A percentile compares a stretch with the other conserved stretches of the same genome.
Evolutionary conservation across 30 jellyfish, hydroid and myxozoan genomes (phyloP).

Genomic region (Aurelia aurita): DNA sequence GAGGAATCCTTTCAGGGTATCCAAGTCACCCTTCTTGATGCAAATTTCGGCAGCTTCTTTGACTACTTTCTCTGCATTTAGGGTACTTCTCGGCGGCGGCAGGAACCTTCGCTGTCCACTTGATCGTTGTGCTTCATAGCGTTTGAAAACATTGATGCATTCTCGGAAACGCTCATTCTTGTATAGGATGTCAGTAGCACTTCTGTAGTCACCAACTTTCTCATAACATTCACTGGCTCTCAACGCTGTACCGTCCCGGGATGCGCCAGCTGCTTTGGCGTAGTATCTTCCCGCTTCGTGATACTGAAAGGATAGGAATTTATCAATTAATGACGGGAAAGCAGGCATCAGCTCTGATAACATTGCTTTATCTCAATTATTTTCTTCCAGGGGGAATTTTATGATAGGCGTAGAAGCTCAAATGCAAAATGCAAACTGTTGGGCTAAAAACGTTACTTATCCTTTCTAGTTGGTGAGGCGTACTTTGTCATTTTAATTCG

Average conservation of each 20-base stretch:
- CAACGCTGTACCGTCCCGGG: constrained; percentile 5
- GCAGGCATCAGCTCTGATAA: not conserved
- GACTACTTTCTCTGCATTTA: constrained; percentile 34
- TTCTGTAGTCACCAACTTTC: constrained; percentile 56
- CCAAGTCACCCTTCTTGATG: constrained; percentile 16
- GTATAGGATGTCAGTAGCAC: constrained; percentile 57
- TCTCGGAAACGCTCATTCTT: constrained; percentile 29
- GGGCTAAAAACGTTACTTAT: too few species aligned
- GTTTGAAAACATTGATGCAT: constrained; percentile 38
- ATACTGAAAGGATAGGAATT: constrained; percentile 28
- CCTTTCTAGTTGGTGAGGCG: too few species aligned
- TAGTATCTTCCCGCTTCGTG: constrained; percentile 65
- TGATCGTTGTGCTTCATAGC: constrained; percentile 3
- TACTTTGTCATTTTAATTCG: too few species aligned
- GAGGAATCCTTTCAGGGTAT: constrained; percentile 17
- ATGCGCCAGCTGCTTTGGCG: constrained; percentile 25
- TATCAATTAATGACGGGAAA: not conserved
- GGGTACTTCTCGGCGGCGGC: constrained; percentile 76
- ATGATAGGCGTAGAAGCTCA: too few species aligned
- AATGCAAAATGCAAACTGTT: too few species aligned
- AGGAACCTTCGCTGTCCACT: not conserved
- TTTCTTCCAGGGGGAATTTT: too few species aligned
- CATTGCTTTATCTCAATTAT: too few species aligned
- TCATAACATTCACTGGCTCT: constrained; percentile 58
- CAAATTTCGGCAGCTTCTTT: constrained; percentile 61